Evolutionary conservation across 2,888 invertebrate genomes (phyloP).

Genomic region (Trichopoda pennipes): DNA sequence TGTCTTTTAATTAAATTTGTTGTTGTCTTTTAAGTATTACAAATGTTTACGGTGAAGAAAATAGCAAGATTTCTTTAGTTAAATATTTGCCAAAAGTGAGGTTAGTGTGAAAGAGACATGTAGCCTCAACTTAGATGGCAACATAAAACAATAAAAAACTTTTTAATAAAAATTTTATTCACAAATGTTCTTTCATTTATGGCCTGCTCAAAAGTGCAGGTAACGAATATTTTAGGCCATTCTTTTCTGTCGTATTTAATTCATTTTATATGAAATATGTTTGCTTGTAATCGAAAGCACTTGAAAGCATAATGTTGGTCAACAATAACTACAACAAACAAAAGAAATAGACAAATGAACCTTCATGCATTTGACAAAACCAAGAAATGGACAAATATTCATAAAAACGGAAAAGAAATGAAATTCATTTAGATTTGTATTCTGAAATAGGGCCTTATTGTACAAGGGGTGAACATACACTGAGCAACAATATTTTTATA

Average conservation of each 20-base stretch:
- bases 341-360: constrained; percentile 25
- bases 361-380: constrained; percentile 30
- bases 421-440: not conserved
- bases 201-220: not conserved
- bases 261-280: constrained; percentile 19
- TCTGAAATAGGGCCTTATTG: not conserved
- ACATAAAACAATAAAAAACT: too few species aligned
- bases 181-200: not conserved
- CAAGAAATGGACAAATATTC: constrained; percentile 32
- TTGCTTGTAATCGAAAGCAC: constrained; percentile 28
- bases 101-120: too few species aligned
- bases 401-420: not conserved
- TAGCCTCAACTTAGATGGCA: too few species aligned
- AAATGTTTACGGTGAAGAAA: too few species aligned
- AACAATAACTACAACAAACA: not conserved
- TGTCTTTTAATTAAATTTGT: too few species aligned
- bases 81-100: too few species aligned
- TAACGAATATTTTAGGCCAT: not conserved
- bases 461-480: too few species aligned
- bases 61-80: too few species aligned
- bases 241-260: constrained; percentile 7
- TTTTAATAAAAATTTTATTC: too few species aligned
- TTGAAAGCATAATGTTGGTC: constrained; percentile 15
- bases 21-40: too few species aligned
- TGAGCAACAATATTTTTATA: too few species aligned